phyloP scores from a whole-genome alignment of 2,113 vertebrate species.

The Pangasianodon gigas region DNA sequence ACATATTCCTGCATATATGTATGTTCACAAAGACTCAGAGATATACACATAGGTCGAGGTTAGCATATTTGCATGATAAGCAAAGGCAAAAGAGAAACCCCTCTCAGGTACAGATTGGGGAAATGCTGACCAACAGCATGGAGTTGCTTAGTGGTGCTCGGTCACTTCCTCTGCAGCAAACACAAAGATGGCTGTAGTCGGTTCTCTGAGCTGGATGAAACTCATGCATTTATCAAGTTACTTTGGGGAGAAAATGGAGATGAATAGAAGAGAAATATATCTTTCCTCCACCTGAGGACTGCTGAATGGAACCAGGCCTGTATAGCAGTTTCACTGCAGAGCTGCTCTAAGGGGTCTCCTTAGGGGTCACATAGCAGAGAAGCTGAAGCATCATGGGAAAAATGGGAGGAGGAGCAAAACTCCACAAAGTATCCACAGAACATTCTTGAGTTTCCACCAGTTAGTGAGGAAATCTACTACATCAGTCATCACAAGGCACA shows the following conservation, averaged over 20 bases:
- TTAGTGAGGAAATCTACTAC: slow-evolving; percentile 18
- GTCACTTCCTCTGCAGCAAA: slow-evolving; percentile 61
- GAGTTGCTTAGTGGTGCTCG: slow-evolving; percentile 52
- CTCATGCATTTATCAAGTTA: slow-evolving; percentile 57
- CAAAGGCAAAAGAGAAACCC: slow-evolving; percentile 66
- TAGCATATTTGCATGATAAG: slow-evolving; percentile 68
- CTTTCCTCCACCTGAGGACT: slow-evolving; percentile 35
- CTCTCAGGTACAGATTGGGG: slow-evolving; percentile 53
- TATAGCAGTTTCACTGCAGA: slow-evolving; percentile 23
- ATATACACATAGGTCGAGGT: slow-evolving; percentile 63
- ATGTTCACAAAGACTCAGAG: slow-evolving; percentile 64
- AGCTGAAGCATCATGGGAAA: slow-evolving; percentile 31
- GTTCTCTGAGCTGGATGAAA: slow-evolving; percentile 60
- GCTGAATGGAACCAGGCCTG: slow-evolving; percentile 33
- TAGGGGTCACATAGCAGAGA: background rate
- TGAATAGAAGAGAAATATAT: slow-evolving; percentile 14
- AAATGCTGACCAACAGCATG: slow-evolving; percentile 65
- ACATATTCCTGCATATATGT: slow-evolving; percentile 70
- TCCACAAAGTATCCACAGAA: slow-evolving; percentile 28
- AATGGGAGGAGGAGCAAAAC: background rate
- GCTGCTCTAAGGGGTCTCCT: background rate
- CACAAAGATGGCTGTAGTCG: slow-evolving; percentile 57
- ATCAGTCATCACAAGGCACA: slow-evolving; percentile 55
- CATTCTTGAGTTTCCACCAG: slow-evolving; percentile 16
- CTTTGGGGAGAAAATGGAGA: background rate